Base-by-base conservation (phyloP, 2,113 vertebrate genomes). In the Heterocephalus glaber region DNA sequence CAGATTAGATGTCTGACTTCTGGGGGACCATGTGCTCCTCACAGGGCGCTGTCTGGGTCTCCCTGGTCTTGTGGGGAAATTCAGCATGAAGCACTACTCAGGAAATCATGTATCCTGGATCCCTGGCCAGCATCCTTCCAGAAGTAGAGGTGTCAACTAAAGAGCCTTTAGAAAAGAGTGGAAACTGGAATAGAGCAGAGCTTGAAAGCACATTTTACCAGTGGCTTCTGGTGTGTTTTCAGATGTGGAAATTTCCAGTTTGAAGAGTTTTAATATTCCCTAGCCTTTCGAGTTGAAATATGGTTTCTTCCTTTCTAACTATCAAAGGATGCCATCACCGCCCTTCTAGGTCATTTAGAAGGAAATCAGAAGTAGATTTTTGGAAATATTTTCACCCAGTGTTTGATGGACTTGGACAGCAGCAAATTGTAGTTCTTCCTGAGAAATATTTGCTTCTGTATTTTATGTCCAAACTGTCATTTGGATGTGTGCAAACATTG, bases 361-460 rank as follows among this genome's bases (percentile, higher is more conserved):
- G 61, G 56, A 94, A 95, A 87, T 49, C 0, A 6, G 44, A 86
- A 90, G 92, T 38, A 47, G 16, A 86, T 52, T 96, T 97, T 93
- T 91, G 49, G 85, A 92, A 95, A 88, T 30, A 12, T 80, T 97
- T 96, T 96, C 26, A 79, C 13, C 20, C 56, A 44, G 28, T 92
- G 30, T 41, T 82, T 65, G 63, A 74, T 22, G 44, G 30, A 90
- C 63, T 30, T 8, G 47, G 61, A 65, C 54, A 16, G 1, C 47
- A 96, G 60, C 58, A 98, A 97, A 87, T 7, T 35, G 65, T 60
- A 24, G 9, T 7, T 94, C 19, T 28, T 95, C 68, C 61, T 82
- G 82, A 54, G 92, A 97, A 96, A 70, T 14, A 49, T 54, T 79
- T 95, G 7, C 3, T 89, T 84, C 81, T 81, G 58, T 56, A 54